phyloP scores from a whole-genome alignment of 2,797 vertebrate genomes.

The Dicrostonyx torquatus region DNA sequence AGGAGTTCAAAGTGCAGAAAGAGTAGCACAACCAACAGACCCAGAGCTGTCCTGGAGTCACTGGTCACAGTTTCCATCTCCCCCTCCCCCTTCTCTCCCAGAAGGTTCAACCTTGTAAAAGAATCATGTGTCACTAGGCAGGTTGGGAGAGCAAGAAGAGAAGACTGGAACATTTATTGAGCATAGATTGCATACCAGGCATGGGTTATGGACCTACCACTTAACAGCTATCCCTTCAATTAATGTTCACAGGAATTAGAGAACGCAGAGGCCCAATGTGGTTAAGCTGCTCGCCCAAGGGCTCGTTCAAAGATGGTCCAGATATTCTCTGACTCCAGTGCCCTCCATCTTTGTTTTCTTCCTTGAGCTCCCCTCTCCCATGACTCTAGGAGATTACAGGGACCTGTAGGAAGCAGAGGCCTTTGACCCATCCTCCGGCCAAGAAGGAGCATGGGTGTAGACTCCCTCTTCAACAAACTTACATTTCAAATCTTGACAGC shows the following conservation, averaged over 20 bases:
- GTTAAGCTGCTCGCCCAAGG: background rate
- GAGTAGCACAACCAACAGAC: background rate
- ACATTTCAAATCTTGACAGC: background rate
- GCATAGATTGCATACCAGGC: background rate
- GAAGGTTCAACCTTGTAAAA: background rate
- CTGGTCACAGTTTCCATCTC: background rate
- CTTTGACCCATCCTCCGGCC: background rate
- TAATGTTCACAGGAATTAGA: background rate
- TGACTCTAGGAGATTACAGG: background rate
- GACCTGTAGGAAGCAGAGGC: background rate
- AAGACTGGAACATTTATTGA: background rate
- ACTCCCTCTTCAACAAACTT: background rate
- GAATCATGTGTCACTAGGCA: background rate
- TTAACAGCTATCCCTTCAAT: background rate
- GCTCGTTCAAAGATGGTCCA: background rate
- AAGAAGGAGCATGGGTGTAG: background rate
- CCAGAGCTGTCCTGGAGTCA: background rate
- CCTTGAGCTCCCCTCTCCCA: fast-evolving
- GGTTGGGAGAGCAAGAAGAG: background rate
- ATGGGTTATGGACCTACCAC: background rate
- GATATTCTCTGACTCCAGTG: background rate
- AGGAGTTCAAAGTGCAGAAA: conserved; percentile 48
- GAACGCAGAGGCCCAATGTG: background rate
- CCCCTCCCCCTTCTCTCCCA: background rate
- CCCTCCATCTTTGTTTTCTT: background rate